These are phyloP conservation scores for Hecatera dysodea DNA, from an alignment of 2,888 invertebrate species.

Conservation along the genomic window DNA sequence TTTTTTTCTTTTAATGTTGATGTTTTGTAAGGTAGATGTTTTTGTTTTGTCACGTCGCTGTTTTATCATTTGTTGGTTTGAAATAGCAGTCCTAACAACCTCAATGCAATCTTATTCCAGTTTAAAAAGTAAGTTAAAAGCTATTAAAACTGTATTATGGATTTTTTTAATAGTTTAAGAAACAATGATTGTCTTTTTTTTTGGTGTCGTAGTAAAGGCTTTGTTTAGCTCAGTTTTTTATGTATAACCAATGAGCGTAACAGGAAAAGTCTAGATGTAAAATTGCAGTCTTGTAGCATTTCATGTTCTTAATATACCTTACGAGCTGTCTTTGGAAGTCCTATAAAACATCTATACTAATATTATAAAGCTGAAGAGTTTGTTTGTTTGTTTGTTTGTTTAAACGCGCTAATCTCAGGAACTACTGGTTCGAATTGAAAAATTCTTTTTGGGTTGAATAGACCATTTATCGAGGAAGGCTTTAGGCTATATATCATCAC, in stretches of 20 bases:
- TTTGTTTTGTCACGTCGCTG: not conserved
- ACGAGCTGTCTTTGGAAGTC: not conserved
- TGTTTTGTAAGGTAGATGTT: not conserved
- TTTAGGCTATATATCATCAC: too few relatives aligned
- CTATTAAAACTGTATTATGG: too few relatives aligned
- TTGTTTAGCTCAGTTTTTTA: too few relatives aligned
- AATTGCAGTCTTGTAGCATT: not conserved
- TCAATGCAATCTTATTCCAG: not conserved
- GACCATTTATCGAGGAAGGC: too few relatives aligned
- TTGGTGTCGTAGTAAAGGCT: not conserved
- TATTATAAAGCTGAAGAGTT: too few relatives aligned
- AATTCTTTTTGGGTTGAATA: too few relatives aligned
- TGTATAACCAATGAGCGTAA: not conserved
- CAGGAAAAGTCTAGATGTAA: conserved; percentile 19
- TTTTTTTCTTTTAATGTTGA: not conserved
- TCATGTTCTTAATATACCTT: not conserved
- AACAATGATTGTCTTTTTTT: not conserved
- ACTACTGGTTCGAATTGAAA: too few relatives aligned
- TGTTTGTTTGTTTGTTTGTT: too few relatives aligned
- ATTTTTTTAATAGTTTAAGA: not conserved
- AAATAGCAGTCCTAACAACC: not conserved
- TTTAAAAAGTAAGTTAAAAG: not conserved
- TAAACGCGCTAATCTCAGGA: too few relatives aligned
- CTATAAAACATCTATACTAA: conserved; percentile 5
- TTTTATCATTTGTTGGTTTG: not conserved